phyloP scores from a whole-genome alignment of 2,113 vertebrate species.

The Odontophorus gujanensis region DNA sequence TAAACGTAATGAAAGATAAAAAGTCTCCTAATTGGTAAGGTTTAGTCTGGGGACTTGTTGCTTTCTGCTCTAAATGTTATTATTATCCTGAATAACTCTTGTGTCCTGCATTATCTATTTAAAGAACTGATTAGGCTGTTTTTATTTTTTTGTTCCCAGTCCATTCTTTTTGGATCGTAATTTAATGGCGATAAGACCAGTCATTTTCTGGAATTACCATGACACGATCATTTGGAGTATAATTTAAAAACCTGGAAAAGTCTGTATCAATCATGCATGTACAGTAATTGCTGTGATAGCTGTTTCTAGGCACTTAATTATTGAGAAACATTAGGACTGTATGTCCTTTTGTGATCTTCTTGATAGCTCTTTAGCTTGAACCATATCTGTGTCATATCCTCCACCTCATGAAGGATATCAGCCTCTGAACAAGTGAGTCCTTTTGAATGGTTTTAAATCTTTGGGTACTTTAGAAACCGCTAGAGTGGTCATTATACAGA shows the following conservation, averaged over 20 bases:
- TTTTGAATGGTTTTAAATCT: background rate
- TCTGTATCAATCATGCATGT: background rate
- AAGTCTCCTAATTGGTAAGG: conserved; percentile 49
- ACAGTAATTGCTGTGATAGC: conserved; percentile 1
- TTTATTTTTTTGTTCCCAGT: background rate
- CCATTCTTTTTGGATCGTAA: background rate
- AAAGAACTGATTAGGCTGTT: conserved; percentile 3
- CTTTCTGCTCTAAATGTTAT: conserved; percentile 23
- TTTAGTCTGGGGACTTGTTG: conserved; percentile 29
- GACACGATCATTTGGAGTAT: background rate
- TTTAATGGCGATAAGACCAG: conserved; percentile 1
- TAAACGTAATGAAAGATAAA: conserved; percentile 57
- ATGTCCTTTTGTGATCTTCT: background rate
- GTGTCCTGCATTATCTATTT: conserved; percentile 2
- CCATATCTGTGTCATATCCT: background rate
- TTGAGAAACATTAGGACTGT: background rate
- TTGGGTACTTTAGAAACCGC: background rate
- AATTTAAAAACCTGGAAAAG: conserved; percentile 36
- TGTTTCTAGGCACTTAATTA: conserved; percentile 26
- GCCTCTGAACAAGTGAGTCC: conserved; percentile 10
- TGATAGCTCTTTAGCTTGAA: conserved; percentile 1
- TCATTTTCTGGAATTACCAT: background rate
- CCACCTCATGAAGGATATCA: background rate
- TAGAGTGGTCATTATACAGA: conserved; percentile 32
- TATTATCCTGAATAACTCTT: conserved; percentile 27